A percentile compares a stretch with the other conserved stretches of the same genome.
These are phyloP conservation scores for Margaritifera margaritifera DNA, from an alignment of 2,888 invertebrate species.

Conservation along the genomic window DNA sequence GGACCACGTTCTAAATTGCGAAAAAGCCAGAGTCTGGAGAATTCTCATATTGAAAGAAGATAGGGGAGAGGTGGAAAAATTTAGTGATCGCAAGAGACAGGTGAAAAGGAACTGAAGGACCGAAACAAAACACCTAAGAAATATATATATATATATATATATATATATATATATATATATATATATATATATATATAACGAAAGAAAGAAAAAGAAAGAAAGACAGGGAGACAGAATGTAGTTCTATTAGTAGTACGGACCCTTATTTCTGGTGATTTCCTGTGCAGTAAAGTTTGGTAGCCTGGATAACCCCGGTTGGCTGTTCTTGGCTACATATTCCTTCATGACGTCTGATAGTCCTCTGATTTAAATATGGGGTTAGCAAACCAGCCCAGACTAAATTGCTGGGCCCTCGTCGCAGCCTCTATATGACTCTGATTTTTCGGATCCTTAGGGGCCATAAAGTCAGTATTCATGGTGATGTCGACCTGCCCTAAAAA, in stretches of 20 bases:
- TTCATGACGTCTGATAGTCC: conserved; percentile 74
- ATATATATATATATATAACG: too few relatives aligned
- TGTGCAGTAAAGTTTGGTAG: conserved; percentile 56
- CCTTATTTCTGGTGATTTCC: conserved; percentile 46
- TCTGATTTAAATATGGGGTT: conserved; percentile 55
- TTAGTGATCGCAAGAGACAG: too few relatives aligned
- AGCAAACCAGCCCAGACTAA: conserved; percentile 58
- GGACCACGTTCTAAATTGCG: too few relatives aligned
- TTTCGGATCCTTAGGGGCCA: conserved; percentile 22
- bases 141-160: too few relatives aligned
- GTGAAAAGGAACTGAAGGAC: too few relatives aligned
- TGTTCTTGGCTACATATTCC: conserved; percentile 20
- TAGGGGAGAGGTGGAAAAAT: too few relatives aligned
- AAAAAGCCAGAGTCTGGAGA: too few relatives aligned
- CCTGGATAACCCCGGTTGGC: conserved; percentile 27
- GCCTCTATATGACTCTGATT: conserved; percentile 21
- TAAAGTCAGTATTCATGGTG: conserved; percentile 21
- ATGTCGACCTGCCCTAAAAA: conserved; percentile 26
- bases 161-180: too few relatives aligned
- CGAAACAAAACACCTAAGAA: too few relatives aligned
- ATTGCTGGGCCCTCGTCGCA: conserved; percentile 20
- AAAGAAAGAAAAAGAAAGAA: too few relatives aligned
- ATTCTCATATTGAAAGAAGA: too few relatives aligned
- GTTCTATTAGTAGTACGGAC: conserved; percentile 15
- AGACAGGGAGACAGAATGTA: background rate